phyloP scores from a whole-genome alignment of 35 echinoderm and acorn worm genomes.

The Ophiothrix spiculata region DNA sequence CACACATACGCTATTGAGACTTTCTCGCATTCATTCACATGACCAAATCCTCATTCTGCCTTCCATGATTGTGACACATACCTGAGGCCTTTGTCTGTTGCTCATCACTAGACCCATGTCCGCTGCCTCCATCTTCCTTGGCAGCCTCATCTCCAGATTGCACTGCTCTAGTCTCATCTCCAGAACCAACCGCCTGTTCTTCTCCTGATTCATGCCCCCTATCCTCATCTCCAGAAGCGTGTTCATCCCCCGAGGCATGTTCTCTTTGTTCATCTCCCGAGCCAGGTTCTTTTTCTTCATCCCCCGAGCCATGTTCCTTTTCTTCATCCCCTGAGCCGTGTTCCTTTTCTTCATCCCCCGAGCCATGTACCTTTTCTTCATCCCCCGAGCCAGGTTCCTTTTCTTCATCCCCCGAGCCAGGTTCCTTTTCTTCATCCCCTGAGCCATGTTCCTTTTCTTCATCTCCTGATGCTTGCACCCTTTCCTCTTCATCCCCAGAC shows the following conservation, averaged over 20 bases:
- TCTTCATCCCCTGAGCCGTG: constrained; percentile 24
- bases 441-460: too few relatives aligned
- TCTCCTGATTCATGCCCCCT: constrained; percentile 9
- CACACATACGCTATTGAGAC: not conserved
- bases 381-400: constrained; percentile 13
- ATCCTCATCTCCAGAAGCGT: constrained; percentile 17
- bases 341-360: constrained; percentile 8
- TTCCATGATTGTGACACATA: too few relatives aligned
- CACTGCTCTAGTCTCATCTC: constrained; percentile 6
- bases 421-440: too few relatives aligned
- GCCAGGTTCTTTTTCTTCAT: constrained; percentile 23
- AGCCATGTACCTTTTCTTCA: not conserved
- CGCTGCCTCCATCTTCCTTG: constrained; percentile 16
- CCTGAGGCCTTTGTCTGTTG: not conserved
- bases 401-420: too few relatives aligned
- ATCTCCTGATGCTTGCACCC: not conserved
- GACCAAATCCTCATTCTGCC: too few relatives aligned
- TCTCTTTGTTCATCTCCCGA: constrained; percentile 25
- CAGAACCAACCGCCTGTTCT: constrained; percentile 22
- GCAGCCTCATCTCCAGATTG: constrained; percentile 31
- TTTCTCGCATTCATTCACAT: too few relatives aligned
- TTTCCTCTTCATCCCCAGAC: constrained; percentile 28
- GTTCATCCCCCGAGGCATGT: constrained; percentile 24
- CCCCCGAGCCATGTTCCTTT: constrained; percentile 6
- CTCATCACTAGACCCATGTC: not conserved